phyloP scores from a whole-genome alignment of 2,888 invertebrate species.

The Tiliacea aurago region DNA sequence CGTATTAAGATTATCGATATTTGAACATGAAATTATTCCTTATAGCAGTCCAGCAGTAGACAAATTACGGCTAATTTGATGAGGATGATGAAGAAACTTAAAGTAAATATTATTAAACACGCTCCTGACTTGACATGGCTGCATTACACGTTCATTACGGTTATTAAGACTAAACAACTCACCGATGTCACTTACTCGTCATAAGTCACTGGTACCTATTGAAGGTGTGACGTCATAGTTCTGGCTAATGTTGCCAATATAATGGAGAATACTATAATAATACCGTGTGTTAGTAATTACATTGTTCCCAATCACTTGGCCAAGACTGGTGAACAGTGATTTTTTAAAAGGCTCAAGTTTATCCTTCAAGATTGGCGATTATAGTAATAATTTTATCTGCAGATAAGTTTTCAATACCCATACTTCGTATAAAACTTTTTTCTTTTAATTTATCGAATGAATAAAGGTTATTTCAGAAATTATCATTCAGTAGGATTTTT shows the following conservation, averaged over 20 bases:
- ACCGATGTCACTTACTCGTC: conserved; percentile 59
- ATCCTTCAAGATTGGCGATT: neutral
- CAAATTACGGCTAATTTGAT: neutral
- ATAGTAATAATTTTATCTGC: conserved; percentile 76
- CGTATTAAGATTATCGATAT: neutral
- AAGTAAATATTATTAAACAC: conserved; percentile 80
- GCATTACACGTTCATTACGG: conserved; percentile 81
- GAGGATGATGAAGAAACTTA: too few species aligned
- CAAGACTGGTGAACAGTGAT: too few species aligned
- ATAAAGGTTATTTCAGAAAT: too few species aligned
- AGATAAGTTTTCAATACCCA: conserved; percentile 92
- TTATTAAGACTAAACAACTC: conserved; percentile 75
- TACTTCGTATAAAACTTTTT: conserved; percentile 82
- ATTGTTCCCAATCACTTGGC: neutral
- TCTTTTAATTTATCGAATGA: conserved; percentile 79
- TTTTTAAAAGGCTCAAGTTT: neutral
- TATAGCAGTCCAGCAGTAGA: neutral
- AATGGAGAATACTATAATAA: neutral
- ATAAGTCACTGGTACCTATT: conserved; percentile 58
- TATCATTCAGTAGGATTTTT: too few species aligned
- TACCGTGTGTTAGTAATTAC: neutral
- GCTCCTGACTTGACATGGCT: conserved; percentile 80
- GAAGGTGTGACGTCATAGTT: neutral
- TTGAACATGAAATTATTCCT: neutral
- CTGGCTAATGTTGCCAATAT: too few species aligned